Percentiles rank a stretch among this genome's conserved stretches.
phyloP scores from a whole-genome alignment of 2,113 vertebrate genomes.

The Cryptomyrus ogoouensis region DNA sequence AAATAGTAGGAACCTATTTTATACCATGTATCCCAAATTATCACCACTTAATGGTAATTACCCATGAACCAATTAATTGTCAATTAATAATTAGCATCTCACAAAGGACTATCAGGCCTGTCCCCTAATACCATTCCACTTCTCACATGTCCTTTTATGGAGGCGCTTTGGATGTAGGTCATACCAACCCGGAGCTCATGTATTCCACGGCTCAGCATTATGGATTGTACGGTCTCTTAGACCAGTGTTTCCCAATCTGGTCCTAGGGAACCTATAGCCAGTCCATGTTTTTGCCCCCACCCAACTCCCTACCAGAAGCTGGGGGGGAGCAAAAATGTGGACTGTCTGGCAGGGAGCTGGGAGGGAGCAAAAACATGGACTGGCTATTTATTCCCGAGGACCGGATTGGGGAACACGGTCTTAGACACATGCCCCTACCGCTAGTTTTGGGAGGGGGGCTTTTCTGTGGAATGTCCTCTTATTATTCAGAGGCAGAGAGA shows the following conservation, averaged over 20 bases:
- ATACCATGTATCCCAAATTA: not conserved
- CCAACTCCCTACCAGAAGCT: not conserved
- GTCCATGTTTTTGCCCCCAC: not conserved
- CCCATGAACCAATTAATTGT: not conserved
- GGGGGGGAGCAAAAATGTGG: too few species aligned
- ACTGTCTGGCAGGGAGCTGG: too few species aligned
- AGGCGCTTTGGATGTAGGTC: not conserved
- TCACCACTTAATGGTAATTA: not conserved
- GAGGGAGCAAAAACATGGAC: not conserved
- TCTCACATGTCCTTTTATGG: not conserved
- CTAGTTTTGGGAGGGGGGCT: not conserved
- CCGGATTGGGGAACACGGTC: not conserved
- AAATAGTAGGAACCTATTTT: not conserved
- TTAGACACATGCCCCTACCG: not conserved
- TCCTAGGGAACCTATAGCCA: not conserved
- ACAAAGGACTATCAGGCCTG: not conserved
- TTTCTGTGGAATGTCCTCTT: not conserved
- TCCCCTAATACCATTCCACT: not conserved
- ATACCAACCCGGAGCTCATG: not conserved
- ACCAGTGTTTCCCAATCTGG: not conserved
- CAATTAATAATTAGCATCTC: not conserved
- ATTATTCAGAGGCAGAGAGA: not conserved
- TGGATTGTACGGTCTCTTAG: not conserved
- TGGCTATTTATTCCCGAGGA: not conserved
- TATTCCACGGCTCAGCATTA: not conserved